Base-by-base conservation (phyloP, 2,888 invertebrate species). In the Melieria picta region DNA sequence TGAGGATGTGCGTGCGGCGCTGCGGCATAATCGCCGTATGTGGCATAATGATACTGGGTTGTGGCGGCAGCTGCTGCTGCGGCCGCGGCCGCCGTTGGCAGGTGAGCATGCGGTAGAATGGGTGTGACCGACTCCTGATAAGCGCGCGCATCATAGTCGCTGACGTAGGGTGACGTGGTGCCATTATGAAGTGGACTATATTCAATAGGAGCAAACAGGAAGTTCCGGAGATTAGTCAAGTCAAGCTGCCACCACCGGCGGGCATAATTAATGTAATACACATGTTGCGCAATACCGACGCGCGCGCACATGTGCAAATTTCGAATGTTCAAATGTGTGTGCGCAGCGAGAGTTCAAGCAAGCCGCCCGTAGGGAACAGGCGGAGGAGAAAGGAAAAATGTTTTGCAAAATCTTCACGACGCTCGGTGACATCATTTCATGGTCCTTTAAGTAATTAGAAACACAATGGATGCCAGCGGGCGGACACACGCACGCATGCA, bases 361-460 rank as follows among this genome's bases (percentile, higher is more conserved):
- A 52, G 9, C 6, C 6, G 9, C 6, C 9, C 30, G 30, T 30
- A 2, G 30, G 30, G 30, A 30, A 30, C 30, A 30, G 30, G 48
- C 13, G 7, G 10, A 5, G 50, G 16, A 48, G 30, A 13, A 48
- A 45, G 48, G 7, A 45, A 60, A 30, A 30, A 30, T 30, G 30
- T 61, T 61, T 72, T 52, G 71, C 71, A 58, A 71, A 68, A 46
- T 48, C 63, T 63, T 77, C 76, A 46, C 60, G 71, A 45, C 73
- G 71, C 68, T 79, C 78, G 80, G 82, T 82, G 82, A 83, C 80
- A 84, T 84, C 81, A 80, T 83, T 85, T 83, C 80, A 82, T 79
- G 83, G 78, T 78, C 83, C 82, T 83, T 85, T 80, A 82, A 71
- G 77, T 30, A 30, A 30, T 30, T 30, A 30, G 30, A 6, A 52